A percentile compares a stretch with the other conserved stretches of the same genome.
phyloP scores from a whole-genome alignment of 2,113 vertebrate genomes.

The Cynoglossus semilaevis region DNA sequence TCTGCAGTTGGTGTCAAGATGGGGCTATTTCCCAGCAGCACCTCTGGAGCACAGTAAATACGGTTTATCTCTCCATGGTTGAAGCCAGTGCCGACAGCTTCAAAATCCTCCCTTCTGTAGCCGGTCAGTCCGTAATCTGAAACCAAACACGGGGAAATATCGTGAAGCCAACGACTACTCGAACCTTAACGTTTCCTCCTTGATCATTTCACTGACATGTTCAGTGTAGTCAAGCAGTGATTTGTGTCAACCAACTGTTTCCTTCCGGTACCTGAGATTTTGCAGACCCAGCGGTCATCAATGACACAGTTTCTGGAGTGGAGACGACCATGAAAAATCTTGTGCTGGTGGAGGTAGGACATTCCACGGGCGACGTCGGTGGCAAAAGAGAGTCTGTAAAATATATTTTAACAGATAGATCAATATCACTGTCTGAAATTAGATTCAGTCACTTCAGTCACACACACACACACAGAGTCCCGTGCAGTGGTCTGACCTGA shows the following conservation, averaged over 20 bases:
- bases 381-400: constrained; percentile 76
- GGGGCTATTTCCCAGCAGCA: constrained; percentile 61
- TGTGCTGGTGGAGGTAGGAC: constrained; percentile 77
- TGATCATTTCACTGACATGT: not conserved
- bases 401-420: too few species aligned
- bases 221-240: not conserved
- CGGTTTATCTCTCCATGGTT: constrained; percentile 55
- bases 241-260: not conserved
- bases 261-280: constrained; percentile 75
- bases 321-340: constrained; percentile 74
- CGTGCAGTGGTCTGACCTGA: constrained; percentile 60
- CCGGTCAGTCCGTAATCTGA: constrained; percentile 72
- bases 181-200: too few species aligned
- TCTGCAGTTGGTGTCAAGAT: constrained; percentile 63
- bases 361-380: constrained; percentile 76
- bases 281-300: constrained; percentile 79
- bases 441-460: too few species aligned
- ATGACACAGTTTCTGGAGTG: constrained; percentile 77
- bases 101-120: constrained; percentile 75
- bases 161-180: too few species aligned
- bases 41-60: constrained; percentile 73
- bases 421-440: too few species aligned
- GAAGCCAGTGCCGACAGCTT: constrained; percentile 49
- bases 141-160: constrained; percentile 9
- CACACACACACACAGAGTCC: too few species aligned